Evolutionary conservation across 2,797 vertebrate species (phyloP).

Genomic region (Hoplostethus atlanticus): DNA sequence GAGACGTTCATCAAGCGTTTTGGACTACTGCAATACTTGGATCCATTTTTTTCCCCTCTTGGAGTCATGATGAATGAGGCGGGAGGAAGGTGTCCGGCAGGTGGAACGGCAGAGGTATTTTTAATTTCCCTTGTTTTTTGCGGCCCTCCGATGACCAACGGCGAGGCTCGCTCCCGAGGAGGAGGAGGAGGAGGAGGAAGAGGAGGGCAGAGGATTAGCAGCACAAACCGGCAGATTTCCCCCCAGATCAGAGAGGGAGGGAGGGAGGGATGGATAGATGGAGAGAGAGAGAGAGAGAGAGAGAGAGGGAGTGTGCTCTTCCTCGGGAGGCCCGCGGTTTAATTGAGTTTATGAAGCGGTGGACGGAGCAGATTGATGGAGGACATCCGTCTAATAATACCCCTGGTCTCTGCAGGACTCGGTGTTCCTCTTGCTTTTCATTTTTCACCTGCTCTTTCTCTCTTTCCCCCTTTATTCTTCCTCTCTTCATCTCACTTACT

Average conservation of each 20-base stretch:
- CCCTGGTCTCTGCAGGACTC: slow-evolving; percentile 58
- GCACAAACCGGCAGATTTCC: slow-evolving; percentile 54
- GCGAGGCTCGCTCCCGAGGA: slow-evolving; percentile 7
- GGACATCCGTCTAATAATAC: slow-evolving; percentile 70
- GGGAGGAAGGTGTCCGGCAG: background rate
- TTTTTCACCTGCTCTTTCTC: slow-evolving; percentile 57
- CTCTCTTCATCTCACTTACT: slow-evolving; percentile 63
- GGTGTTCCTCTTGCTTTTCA: slow-evolving; percentile 37
- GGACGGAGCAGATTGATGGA: slow-evolving; percentile 75
- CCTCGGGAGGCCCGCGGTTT: slow-evolving; percentile 67
- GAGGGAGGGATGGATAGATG: slow-evolving; percentile 51
- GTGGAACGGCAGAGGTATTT: slow-evolving; percentile 9
- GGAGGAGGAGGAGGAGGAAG: background rate
- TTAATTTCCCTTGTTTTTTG: slow-evolving; percentile 44
- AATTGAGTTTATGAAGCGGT: slow-evolving; percentile 81
- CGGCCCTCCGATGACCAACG: slow-evolving; percentile 1
- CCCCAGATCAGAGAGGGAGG: slow-evolving; percentile 37
- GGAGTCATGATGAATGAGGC: slow-evolving; percentile 5
- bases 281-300: slow-evolving; percentile 59
- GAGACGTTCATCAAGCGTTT: background rate
- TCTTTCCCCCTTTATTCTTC: slow-evolving; percentile 14
- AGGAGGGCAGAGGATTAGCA: slow-evolving; percentile 33
- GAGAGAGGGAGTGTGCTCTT: slow-evolving; percentile 44
- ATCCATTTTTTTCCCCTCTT: background rate
- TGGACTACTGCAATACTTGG: background rate